Conservation (phyloP, 92 coral and sea anemone genomes). For the Phenganax marumi region DNA sequence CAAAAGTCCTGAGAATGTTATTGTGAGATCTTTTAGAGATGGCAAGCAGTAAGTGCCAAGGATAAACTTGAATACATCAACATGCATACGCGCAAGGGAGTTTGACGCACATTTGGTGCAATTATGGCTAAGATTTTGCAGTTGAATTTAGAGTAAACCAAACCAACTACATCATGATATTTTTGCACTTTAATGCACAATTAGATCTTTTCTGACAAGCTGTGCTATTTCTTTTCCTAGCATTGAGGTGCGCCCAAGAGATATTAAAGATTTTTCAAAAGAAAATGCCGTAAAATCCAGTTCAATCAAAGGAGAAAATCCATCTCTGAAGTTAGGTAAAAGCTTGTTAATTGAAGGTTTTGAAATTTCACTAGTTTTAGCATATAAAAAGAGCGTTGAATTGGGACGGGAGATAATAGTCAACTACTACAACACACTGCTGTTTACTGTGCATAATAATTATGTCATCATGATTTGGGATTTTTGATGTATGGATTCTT, state of each 20-base stretch:
- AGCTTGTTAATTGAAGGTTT: no score
- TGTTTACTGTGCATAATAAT: no score
- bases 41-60: slow-evolving; percentile 85
- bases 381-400: no score
- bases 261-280: slow-evolving; percentile 77
- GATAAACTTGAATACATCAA: neutral
- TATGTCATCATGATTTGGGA: no score
- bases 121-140: neutral
- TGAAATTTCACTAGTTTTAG: no score
- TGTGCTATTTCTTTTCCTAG: slow-evolving; percentile 44
- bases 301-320: slow-evolving; percentile 72
- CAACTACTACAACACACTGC: no score
- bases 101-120: neutral
- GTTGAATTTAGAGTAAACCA: neutral
- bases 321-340: slow-evolving; percentile 73
- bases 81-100: neutral
- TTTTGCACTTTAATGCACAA: neutral
- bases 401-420: no score
- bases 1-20: slow-evolving; percentile 81
- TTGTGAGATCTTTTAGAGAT: slow-evolving; percentile 92
- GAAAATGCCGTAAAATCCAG: slow-evolving; percentile 65
- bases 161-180: neutral
- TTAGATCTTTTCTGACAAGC: slow-evolving; percentile 3
- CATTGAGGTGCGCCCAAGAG: slow-evolving; percentile 78
- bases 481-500: no score